Conservation (phyloP, 1,140 invertebrate genomes). For the Drosophila guanche region DNA sequence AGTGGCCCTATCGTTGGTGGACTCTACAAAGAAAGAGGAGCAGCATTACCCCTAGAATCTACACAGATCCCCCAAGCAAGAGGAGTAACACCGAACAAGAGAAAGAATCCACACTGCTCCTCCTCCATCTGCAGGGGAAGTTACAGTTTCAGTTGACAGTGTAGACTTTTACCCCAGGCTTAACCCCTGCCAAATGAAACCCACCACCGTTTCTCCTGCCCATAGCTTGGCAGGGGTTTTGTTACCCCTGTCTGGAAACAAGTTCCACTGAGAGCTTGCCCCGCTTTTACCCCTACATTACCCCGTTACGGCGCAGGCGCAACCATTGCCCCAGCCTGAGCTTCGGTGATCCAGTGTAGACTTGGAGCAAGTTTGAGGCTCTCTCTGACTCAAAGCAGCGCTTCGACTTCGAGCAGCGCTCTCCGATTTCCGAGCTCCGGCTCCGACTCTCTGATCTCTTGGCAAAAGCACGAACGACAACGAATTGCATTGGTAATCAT, state of each 20-base stretch:
- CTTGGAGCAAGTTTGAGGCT: conserved; percentile 7
- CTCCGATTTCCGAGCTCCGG: background rate
- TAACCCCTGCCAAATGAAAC: conserved; percentile 4
- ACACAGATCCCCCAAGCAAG: too few species aligned
- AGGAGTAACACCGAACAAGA: too few species aligned
- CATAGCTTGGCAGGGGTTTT: too few species aligned
- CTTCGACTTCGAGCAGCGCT: background rate
- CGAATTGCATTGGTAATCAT: conserved; percentile 77
- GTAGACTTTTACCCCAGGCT: conserved; percentile 19
- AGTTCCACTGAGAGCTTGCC: conserved; percentile 33
- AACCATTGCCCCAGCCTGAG: conserved; percentile 23
- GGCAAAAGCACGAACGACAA: conserved; percentile 34
- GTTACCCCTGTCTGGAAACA: conserved; percentile 35
- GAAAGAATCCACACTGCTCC: background rate
- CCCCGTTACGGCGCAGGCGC: conserved; percentile 51
- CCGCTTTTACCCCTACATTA: conserved; percentile 45
- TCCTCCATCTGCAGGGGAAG: background rate
- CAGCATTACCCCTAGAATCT: too few species aligned
- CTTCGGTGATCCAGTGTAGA: conserved; percentile 49
- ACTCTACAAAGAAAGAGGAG: too few species aligned
- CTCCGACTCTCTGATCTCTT: conserved; percentile 9
- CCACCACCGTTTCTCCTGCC: conserved; percentile 31
- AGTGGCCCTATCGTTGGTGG: conserved; percentile 32
- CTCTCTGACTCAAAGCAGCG: conserved; percentile 1
- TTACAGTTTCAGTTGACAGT: background rate